Evolutionary conservation across 2,888 invertebrate genomes (phyloP), one percentile per base, ranked within the genome.

Genomic region (Dimorphilus gyrociliatus): DNA sequence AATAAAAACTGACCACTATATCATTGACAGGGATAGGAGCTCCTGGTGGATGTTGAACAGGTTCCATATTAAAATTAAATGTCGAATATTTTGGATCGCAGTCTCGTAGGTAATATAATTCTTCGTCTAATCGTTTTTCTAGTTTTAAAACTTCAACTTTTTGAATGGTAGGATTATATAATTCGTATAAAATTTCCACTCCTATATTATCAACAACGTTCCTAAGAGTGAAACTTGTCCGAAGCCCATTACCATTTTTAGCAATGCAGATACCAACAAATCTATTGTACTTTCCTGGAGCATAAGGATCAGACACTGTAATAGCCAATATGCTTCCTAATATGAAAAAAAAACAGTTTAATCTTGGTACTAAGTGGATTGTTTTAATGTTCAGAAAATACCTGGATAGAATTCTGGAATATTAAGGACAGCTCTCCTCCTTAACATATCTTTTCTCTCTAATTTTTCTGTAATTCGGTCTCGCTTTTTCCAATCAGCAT

Each of bases 341-440:
- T 24, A 7, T 5, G 2, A 7, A 13, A 13, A 5, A 4, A 23
- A 23, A 23, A 6, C 7, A 25, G 16, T 4, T 4, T 25, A 10
- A 25, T 10, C 8, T 21, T 21, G 8, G n/a, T n/a, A 21, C 21
- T 21, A n/a, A 8, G 21, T 21, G 21, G 8, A 21, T n/a, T n/a
- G n/a, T n/a, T n/a, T n/a, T n/a, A n/a, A n/a, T n/a, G n/a, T n/a
- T n/a, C n/a, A n/a, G n/a, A n/a, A n/a, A n/a, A n/a, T 58, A 78
- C 81, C 94, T 50, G 92, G 90, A 69, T 92, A 97, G 68, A 97
- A 97, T 60, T 94, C 92, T 0, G 97, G 94, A 40, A 99, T 78
- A 53, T 81, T 78, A 39, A 97, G 70, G 38, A 77, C 69, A 29
- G 64, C 66, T 44, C 90, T 69, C 34, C 97, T 69, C 35, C 75